Base-by-base conservation (phyloP, 2,797 vertebrate species). In the Malacoraja senta region DNA sequence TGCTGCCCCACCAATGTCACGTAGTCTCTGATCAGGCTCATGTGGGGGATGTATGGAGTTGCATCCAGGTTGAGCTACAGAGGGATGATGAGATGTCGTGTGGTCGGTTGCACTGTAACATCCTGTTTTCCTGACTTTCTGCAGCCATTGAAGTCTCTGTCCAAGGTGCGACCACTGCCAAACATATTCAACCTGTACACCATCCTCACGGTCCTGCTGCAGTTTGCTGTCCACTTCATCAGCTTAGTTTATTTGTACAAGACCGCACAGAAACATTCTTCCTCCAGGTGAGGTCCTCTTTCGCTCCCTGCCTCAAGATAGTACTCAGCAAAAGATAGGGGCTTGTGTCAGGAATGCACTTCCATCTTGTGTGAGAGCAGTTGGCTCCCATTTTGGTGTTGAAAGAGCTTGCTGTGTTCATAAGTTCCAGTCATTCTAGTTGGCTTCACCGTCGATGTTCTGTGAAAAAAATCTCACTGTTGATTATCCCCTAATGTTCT, bases 181-280 rank as follows among this genome's bases (percentile, higher is more conserved):
- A 99, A 98, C 95, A 99, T 99, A 96, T 99, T 99, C 95, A 99
- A 99, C 94, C 96, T 99, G 0, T 99, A 99, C 95, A 99, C 99
- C 0, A 96, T 99, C 86, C 96, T 99, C 94, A 99, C 99, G 0
- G 99, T 99, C 93, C 95, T 99, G 94, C 95, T 99, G 93, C 99
- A 99, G 94, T 99, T 99, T 94, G 96, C 97, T 0, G 98, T 99
- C 92, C 99, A 99, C 93, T 99, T 99, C 95, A 96, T 97, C 94
- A 98, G 98, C 94, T 96, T 99, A 1, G 96, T 99, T 1, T 99
- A 97, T 94, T 96, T 99, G 65, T 99, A 99, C 96, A 96, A 0
- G 9, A 97, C 97, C 0, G 99, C 99, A 2, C 98, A 98, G 95
- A 96, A 93, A 84, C 97, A 98, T 94, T 98, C 98, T 93, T 96